Percentiles rank a stretch among this genome's conserved stretches.
Evolutionary conservation across 2,797 vertebrate species (phyloP).

Genomic region (Halcyon smyrnensis): DNA sequence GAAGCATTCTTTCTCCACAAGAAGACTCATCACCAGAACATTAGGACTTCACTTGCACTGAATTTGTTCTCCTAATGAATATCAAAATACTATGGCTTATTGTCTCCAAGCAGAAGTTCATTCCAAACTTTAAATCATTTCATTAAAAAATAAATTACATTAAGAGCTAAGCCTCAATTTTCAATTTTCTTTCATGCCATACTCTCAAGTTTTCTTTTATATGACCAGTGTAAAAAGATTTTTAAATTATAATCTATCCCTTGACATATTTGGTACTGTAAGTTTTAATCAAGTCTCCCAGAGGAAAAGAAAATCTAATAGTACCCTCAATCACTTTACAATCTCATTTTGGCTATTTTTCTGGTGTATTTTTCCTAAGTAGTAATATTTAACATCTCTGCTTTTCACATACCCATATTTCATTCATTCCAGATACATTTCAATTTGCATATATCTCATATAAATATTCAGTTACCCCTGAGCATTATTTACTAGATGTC

Average conservation of each 20-base stretch:
- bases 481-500: neutral
- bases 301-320: conserved; percentile 51
- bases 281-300: conserved; percentile 59
- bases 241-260: conserved; percentile 66
- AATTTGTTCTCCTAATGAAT: neutral
- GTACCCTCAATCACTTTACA: conserved; percentile 39
- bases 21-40: neutral
- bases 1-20: neutral
- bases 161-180: conserved; percentile 55
- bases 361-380: neutral
- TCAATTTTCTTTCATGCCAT: conserved; percentile 49
- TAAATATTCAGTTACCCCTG: neutral
- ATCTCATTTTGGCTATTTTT: conserved; percentile 20
- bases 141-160: conserved; percentile 70
- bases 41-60: conserved; percentile 7
- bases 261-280: conserved; percentile 45
- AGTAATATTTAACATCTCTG: conserved; percentile 30
- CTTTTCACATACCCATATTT: neutral
- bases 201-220: conserved; percentile 61
- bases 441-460: conserved; percentile 4
- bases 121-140: conserved; percentile 66
- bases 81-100: conserved; percentile 47
- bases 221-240: conserved; percentile 43
- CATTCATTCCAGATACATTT: conserved; percentile 1
- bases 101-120: conserved; percentile 66